Conservation (phyloP, 23 tunicate species). For the Phallusia fumigata region DNA sequence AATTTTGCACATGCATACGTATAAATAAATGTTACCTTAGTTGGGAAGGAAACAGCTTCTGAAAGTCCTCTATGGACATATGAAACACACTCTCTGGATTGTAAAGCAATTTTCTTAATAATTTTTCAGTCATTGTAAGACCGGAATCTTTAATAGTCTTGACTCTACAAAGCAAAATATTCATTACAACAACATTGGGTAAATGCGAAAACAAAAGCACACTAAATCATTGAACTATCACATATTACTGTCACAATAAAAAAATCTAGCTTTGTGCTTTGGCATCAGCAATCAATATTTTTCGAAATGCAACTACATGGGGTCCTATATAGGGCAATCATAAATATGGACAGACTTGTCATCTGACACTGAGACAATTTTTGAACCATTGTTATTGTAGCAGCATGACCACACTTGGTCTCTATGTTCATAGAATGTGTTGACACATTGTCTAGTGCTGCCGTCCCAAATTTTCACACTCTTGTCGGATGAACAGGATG, state of each 20-base stretch:
- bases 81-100: constrained; percentile 13
- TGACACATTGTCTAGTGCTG: constrained; percentile 80
- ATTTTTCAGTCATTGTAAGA: not conserved
- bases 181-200: not conserved
- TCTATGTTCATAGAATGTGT: constrained; percentile 90
- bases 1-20: too few relatives aligned
- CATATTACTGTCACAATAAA: not conserved
- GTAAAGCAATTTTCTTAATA: not conserved
- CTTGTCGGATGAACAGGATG: constrained; percentile 90
- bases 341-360: constrained; percentile 89
- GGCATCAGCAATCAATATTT: too few relatives aligned
- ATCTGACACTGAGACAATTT: constrained; percentile 94
- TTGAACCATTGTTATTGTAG: constrained; percentile 91
- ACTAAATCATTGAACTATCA: not conserved
- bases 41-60: constrained; percentile 9
- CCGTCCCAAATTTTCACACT: constrained; percentile 95
- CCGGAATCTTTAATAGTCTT: not conserved
- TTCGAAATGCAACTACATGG: too few relatives aligned
- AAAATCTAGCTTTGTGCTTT: too few relatives aligned
- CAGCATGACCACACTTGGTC: constrained; percentile 98
- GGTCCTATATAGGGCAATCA: constrained; percentile 92
- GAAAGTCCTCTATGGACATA: constrained; percentile 24
- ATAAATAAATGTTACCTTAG: constrained; percentile 21
- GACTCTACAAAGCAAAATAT: not conserved
- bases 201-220: too few relatives aligned